Conservation (phyloP, 2,888 invertebrate genomes). For the Heliothis peltigera region DNA sequence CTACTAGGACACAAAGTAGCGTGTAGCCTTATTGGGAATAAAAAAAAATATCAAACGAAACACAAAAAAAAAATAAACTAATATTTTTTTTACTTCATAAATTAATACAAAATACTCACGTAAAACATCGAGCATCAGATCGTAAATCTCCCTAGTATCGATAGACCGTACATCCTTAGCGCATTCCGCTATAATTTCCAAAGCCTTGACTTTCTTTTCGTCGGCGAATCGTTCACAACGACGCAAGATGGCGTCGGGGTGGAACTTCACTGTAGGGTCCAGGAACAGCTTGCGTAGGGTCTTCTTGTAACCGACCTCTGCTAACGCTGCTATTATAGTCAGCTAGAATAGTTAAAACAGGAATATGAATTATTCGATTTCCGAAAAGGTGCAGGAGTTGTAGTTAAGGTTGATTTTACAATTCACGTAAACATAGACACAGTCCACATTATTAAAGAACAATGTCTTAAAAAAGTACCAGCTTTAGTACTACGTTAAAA, state of each 20-base stretch:
- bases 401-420: no score
- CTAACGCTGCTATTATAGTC: slow-evolving; percentile 86
- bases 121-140: slow-evolving; percentile 85
- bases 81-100: no score
- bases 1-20: no score
- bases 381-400: no score
- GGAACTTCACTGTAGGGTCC: slow-evolving; percentile 88
- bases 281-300: slow-evolving; percentile 85
- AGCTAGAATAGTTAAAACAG: slow-evolving; percentile 70
- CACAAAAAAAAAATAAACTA: no score
- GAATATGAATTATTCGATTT: no score
- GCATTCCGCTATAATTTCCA: slow-evolving; percentile 79
- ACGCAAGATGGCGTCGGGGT: slow-evolving; percentile 86
- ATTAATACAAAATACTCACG: slow-evolving; percentile 88
- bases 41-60: no score
- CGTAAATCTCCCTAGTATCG: slow-evolving; percentile 80
- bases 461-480: no score
- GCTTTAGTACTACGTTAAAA: no score
- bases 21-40: no score
- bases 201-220: slow-evolving; percentile 76
- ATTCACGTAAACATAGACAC: no score
- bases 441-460: no score
- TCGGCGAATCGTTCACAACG: slow-evolving; percentile 87
- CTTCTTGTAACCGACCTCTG: slow-evolving; percentile 88
- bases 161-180: slow-evolving; percentile 76